Evolutionary conservation across 2,113 vertebrate species (phyloP).

Genomic region (Sorex araneus): DNA sequence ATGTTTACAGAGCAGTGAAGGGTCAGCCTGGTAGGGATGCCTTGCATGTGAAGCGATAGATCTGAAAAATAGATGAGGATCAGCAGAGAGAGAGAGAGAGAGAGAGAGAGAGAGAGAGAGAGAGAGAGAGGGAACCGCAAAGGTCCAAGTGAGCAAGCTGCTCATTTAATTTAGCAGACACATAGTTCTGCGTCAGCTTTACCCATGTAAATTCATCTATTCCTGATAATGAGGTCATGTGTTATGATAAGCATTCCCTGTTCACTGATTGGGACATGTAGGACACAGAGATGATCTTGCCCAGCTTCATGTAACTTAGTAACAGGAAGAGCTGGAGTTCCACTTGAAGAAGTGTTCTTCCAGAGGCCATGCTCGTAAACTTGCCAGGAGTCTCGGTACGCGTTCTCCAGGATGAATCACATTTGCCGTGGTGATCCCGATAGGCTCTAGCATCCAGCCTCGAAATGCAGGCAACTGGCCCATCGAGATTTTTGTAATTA

Average conservation of each 20-base stretch:
- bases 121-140: not conserved
- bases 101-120: too few species aligned
- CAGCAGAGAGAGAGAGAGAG: not conserved
- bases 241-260: not conserved
- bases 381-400: not conserved
- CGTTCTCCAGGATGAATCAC: not conserved
- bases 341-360: not conserved
- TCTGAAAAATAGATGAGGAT: not conserved
- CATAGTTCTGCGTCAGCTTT: not conserved
- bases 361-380: not conserved
- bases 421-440: not conserved
- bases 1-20: not conserved
- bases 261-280: not conserved
- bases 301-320: not conserved
- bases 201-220: not conserved
- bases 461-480: too few species aligned
- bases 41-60: not conserved
- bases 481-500: too few species aligned
- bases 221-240: not conserved
- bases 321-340: slow-evolving; percentile 1
- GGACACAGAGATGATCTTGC: not conserved
- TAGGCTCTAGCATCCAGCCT: not conserved
- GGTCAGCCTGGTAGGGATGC: not conserved
- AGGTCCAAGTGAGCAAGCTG: not conserved
- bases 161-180: not conserved